Evolutionary conservation across 2,888 invertebrate species (phyloP).

Genomic region (Lasioglossum pauxillum): DNA sequence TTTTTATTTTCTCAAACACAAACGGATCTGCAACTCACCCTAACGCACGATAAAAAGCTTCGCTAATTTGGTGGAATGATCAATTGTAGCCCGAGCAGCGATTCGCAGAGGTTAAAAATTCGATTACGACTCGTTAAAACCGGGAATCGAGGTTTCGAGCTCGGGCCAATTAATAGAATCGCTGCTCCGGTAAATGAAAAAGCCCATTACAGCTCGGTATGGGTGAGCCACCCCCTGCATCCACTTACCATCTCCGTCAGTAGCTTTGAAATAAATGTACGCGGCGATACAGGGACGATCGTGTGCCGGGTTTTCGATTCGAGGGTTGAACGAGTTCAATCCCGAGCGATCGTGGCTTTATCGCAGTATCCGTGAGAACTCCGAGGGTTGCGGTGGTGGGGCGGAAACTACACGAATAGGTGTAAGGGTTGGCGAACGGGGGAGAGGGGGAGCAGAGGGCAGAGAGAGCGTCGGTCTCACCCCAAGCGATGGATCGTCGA

Average conservation of each 20-base stretch:
- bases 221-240: not conserved
- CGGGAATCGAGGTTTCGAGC: not conserved
- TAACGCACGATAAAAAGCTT: not conserved
- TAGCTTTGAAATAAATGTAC: conserved; percentile 51
- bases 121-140: not conserved
- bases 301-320: conserved; percentile 79
- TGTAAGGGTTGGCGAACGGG: conserved; percentile 36
- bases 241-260: conserved; percentile 11
- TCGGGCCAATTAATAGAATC: conserved; percentile 44
- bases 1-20: no score
- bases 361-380: conserved; percentile 73
- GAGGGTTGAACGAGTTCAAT: conserved; percentile 83
- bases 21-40: no score
- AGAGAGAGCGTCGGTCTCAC: conserved; percentile 48
- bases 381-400: conserved; percentile 45
- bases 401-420: conserved; percentile 47
- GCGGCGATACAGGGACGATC: conserved; percentile 49
- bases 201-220: not conserved
- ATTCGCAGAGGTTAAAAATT: not conserved
- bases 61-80: not conserved
- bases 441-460: not conserved
- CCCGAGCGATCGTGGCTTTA: conserved; percentile 78
- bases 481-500: conserved; percentile 74
- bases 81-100: not conserved
- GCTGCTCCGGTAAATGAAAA: conserved; percentile 20